phyloP scores from a whole-genome alignment of 2,797 vertebrate genomes.

The Acanthurus tractus region DNA sequence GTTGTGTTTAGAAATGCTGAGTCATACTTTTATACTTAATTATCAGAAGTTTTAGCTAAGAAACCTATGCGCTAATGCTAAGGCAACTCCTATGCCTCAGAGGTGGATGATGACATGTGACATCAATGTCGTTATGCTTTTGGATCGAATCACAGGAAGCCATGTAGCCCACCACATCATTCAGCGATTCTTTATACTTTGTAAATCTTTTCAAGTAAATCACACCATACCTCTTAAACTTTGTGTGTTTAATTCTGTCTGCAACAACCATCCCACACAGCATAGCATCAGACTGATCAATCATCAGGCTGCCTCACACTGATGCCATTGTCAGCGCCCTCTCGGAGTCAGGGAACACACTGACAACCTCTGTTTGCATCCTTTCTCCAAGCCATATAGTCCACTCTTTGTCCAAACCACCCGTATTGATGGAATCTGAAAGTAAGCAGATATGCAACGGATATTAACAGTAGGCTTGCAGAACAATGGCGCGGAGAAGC shows the following conservation, averaged over 20 bases:
- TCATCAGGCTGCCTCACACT: slow-evolving; percentile 76
- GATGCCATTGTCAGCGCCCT: slow-evolving; percentile 76
- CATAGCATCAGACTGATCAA: slow-evolving; percentile 78
- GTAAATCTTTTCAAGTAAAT: slow-evolving; percentile 67
- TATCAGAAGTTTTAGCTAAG: no score
- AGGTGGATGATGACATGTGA: no score
- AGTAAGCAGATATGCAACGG: slow-evolving; percentile 86
- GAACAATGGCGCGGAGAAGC: slow-evolving; percentile 82
- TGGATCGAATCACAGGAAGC: slow-evolving; percentile 30
- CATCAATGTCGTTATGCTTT: no score
- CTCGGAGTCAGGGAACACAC: slow-evolving; percentile 66
- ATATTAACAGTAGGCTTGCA: slow-evolving; percentile 81
- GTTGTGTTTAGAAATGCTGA: no score
- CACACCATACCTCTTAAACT: slow-evolving; percentile 61
- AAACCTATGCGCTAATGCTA: no score
- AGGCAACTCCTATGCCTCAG: no score
- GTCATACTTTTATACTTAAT: no score
- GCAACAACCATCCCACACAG: slow-evolving; percentile 64
- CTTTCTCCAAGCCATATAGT: slow-evolving; percentile 74
- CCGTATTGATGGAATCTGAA: slow-evolving; percentile 84
- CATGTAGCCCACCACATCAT: slow-evolving; percentile 45
- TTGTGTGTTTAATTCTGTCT: slow-evolving; percentile 68
- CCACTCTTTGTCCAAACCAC: slow-evolving; percentile 76
- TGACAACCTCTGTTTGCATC: slow-evolving; percentile 76
- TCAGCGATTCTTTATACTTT: slow-evolving; percentile 46